Conservation (phyloP, 1,140 invertebrate genomes). For the Drosophila mayri region DNA sequence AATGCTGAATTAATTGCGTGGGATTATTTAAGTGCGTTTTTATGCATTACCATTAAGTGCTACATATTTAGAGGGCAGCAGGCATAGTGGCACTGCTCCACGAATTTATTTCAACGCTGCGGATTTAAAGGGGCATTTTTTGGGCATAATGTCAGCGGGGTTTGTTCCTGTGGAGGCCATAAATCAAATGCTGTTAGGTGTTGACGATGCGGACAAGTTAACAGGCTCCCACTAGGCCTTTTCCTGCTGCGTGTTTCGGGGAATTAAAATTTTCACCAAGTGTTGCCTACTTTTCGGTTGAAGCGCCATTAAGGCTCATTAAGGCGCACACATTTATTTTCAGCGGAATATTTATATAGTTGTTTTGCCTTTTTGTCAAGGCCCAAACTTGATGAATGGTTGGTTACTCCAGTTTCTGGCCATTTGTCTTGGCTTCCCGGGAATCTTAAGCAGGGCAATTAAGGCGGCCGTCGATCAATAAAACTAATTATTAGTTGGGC, state of each 20-base stretch:
- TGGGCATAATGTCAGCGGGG: not conserved
- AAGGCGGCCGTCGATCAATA: constrained; percentile 48
- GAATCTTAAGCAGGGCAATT: constrained; percentile 42
- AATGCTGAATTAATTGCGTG: constrained; percentile 78
- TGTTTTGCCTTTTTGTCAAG: constrained; percentile 35
- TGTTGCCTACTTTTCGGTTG: constrained; percentile 73
- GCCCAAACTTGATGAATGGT: constrained; percentile 42
- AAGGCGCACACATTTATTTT: constrained; percentile 40
- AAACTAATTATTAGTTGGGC: constrained; percentile 73
- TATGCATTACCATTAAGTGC: constrained; percentile 82
- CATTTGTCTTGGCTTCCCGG: constrained; percentile 29
- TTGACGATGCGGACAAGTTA: constrained; percentile 67
- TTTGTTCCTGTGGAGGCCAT: constrained; percentile 44
- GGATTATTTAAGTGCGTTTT: constrained; percentile 81
- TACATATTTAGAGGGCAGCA: constrained; percentile 53
- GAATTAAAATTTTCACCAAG: constrained; percentile 71
- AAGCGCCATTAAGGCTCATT: constrained; percentile 72
- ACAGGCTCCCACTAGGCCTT: constrained; percentile 35
- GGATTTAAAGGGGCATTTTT: constrained; percentile 54
- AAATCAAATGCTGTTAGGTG: constrained; percentile 71
- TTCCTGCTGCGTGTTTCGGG: constrained; percentile 51
- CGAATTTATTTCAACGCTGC: constrained; percentile 55
- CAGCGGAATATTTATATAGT: constrained; percentile 11
- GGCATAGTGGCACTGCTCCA: constrained; percentile 15
- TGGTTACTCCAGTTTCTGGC: constrained; percentile 31